A percentile compares a stretch with the other conserved stretches of the same genome.
Evolutionary conservation across 2,888 invertebrate species (phyloP).

Genomic region (Drosophila maculinotata): DNA sequence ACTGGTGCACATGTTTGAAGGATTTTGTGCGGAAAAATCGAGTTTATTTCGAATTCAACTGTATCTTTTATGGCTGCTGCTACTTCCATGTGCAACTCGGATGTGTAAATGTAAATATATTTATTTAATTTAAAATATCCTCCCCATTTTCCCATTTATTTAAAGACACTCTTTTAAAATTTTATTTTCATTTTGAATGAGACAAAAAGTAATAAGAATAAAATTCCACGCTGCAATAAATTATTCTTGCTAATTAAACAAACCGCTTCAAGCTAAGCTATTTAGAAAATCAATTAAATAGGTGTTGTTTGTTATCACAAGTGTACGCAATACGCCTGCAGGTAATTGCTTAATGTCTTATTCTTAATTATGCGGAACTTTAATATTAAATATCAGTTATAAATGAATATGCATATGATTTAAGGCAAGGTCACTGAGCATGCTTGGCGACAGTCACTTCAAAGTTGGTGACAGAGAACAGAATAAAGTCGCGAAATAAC

Average conservation of each 20-base stretch:
- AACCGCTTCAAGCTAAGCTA: not conserved
- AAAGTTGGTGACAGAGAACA: conserved; percentile 18
- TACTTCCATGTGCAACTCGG: conserved; percentile 5
- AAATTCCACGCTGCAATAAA: no score
- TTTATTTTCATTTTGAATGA: no score
- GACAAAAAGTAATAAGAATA: no score
- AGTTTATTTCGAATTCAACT: conserved; percentile 63
- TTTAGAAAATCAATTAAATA: not conserved
- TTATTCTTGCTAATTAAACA: not conserved
- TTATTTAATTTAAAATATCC: conserved; percentile 16
- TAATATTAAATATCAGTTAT: not conserved
- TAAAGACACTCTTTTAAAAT: no score
- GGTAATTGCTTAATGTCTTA: no score
- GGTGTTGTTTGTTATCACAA: not conserved
- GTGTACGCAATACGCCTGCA: no score
- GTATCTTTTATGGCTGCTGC: conserved; percentile 23
- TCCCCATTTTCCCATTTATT: not conserved
- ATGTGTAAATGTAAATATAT: conserved; percentile 3
- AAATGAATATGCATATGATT: not conserved
- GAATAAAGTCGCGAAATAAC: conserved; percentile 27
- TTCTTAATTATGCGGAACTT: no score
- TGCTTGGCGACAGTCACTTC: conserved; percentile 6
- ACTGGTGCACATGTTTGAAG: conserved; percentile 42
- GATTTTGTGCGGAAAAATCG: conserved; percentile 52
- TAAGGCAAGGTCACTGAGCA: not conserved